Conservation (phyloP, 2,113 vertebrate species). For the Percopsis transmontana region DNA sequence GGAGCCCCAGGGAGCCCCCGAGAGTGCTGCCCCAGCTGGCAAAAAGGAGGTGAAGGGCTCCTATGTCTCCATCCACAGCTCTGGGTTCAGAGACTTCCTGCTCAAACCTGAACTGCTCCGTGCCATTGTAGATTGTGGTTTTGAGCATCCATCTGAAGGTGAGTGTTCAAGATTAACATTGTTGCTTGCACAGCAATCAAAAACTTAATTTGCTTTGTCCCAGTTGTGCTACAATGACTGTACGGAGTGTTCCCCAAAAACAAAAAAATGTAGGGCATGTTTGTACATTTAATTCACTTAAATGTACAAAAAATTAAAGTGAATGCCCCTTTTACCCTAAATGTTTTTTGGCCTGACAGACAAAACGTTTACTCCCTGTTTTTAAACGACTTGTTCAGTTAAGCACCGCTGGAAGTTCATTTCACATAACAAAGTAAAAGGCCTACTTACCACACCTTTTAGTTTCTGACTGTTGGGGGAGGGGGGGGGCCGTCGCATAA, state of each 20-base stretch:
- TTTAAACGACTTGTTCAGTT: too few species aligned
- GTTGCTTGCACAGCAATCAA: too few species aligned
- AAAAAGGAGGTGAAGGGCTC: slow-evolving; percentile 90
- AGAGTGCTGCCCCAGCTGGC: slow-evolving; percentile 68
- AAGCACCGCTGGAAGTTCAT: too few species aligned
- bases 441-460: too few species aligned
- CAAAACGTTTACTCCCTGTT: not conserved
- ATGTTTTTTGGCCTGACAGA: not conserved
- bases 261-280: not conserved
- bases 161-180: too few species aligned
- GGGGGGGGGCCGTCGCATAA: too few species aligned
- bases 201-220: too few species aligned
- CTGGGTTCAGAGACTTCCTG: slow-evolving; percentile 88
- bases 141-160: slow-evolving; percentile 91
- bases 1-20: slow-evolving; percentile 80
- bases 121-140: slow-evolving; percentile 88
- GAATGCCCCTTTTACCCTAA: not conserved
- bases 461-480: too few species aligned
- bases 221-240: too few species aligned
- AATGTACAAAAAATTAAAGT: not conserved
- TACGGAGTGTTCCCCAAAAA: too few species aligned
- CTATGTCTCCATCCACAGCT: slow-evolving; percentile 90
- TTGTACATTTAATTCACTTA: not conserved
- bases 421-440: too few species aligned
- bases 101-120: slow-evolving; percentile 87